Conservation (phyloP, 2,113 vertebrate species). For the Lathamus discolor region DNA sequence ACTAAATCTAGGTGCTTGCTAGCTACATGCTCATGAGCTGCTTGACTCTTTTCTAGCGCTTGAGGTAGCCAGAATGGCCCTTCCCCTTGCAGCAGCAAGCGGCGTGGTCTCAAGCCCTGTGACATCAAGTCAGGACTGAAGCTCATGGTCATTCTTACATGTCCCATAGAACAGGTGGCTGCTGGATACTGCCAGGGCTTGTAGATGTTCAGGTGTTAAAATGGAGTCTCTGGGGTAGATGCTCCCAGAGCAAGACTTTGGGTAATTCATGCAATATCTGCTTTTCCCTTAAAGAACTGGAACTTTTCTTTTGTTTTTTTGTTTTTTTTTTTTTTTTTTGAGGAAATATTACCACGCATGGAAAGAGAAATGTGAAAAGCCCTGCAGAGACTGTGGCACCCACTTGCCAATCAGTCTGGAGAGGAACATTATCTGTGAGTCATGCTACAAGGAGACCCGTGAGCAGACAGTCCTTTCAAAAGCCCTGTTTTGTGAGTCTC, state of each 20-base stretch:
- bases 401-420: background rate
- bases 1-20: background rate
- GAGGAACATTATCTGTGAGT: background rate
- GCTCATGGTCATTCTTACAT: background rate
- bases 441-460: background rate
- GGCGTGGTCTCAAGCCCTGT: background rate
- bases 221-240: background rate
- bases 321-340: background rate
- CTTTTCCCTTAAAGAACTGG: background rate
- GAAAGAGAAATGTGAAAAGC: background rate
- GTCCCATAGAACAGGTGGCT: background rate
- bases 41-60: background rate
- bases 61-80: background rate
- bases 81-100: background rate
- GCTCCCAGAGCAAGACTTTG: background rate
- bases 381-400: background rate
- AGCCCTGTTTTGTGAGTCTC: background rate
- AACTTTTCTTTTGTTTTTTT: background rate
- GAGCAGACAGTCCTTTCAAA: background rate
- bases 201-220: background rate
- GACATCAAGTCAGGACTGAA: background rate
- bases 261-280: background rate
- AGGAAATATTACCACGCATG: background rate
- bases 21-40: background rate
- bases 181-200: background rate